Percentiles rank a stretch among this genome's conserved stretches.
These are phyloP conservation scores for Lasioglossum oenotherae DNA, from an alignment of 2,888 invertebrate species.

Conservation along the genomic window DNA sequence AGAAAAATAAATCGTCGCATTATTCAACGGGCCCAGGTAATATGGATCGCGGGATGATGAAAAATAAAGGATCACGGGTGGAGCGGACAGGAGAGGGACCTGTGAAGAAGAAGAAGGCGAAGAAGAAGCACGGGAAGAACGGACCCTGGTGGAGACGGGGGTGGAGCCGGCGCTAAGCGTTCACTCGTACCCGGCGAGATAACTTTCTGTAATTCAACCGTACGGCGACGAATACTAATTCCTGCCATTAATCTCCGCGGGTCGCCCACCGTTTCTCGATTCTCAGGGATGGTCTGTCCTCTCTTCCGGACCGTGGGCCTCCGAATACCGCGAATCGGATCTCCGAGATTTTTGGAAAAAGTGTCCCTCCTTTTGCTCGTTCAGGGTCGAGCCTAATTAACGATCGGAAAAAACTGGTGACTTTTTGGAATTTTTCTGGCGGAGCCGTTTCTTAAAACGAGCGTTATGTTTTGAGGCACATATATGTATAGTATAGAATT, in stretches of 20 bases:
- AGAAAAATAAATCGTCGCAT: conserved; percentile 82
- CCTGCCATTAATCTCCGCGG: conserved; percentile 79
- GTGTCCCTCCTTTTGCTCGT: background rate
- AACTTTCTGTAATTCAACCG: conserved; percentile 81
- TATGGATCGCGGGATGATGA: conserved; percentile 77
- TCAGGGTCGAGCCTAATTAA: background rate
- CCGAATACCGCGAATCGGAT: conserved; percentile 27
- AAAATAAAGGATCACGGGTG: conserved; percentile 16
- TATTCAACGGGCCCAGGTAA: conserved; percentile 79
- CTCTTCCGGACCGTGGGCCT: conserved; percentile 7
- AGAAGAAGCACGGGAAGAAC: conserved; percentile 41
- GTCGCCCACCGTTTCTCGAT: conserved; percentile 61
- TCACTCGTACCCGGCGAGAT: conserved; percentile 73
- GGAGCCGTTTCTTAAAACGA: background rate
- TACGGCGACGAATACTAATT: conserved; percentile 83
- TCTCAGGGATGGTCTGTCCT: conserved; percentile 23
- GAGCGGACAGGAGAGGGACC: conserved; percentile 33
- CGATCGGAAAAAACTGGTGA: background rate
- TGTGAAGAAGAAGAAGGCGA: conserved; percentile 34
- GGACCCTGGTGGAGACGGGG: conserved; percentile 39
- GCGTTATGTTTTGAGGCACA: background rate
- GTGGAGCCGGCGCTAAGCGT: conserved; percentile 67
- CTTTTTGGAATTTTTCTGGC: no score
- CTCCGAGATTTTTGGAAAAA: conserved; percentile 9
- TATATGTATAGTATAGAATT: background rate